phyloP scores from a whole-genome alignment of 2,888 invertebrate genomes.

The Tenodera sinensis region DNA sequence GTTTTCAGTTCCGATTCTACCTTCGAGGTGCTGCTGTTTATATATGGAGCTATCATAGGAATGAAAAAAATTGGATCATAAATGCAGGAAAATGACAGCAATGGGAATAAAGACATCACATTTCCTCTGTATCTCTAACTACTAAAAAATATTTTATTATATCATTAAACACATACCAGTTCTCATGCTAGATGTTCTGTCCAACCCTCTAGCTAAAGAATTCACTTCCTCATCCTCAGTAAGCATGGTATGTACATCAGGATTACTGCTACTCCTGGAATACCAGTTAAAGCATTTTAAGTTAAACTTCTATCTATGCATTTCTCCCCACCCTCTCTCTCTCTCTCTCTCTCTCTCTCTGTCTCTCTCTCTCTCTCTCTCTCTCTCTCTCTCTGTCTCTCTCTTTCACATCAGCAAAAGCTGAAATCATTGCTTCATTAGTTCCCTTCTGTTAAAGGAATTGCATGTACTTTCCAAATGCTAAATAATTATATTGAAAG shows the following conservation, averaged over 20 bases:
- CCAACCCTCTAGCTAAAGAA: slow-evolving; percentile 46
- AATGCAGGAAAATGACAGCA: too few relatives aligned
- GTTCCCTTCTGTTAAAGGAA: background rate
- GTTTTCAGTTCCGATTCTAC: too few relatives aligned
- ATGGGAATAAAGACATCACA: too few relatives aligned
- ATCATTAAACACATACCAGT: slow-evolving; percentile 36
- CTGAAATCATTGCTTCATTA: background rate
- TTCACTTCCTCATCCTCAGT: slow-evolving; percentile 40
- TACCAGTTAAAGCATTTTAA: background rate
- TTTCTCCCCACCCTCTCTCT: too few relatives aligned
- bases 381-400: too few relatives aligned
- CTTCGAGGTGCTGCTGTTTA: too few relatives aligned
- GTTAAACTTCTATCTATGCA: background rate
- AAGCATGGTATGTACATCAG: slow-evolving; percentile 40
- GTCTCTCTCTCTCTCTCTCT: too few relatives aligned
- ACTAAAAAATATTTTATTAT: background rate
- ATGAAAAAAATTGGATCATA: too few relatives aligned
- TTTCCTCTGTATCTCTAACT: too few relatives aligned
- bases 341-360: too few relatives aligned
- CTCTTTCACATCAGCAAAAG: background rate
- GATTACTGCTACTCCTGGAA: slow-evolving; percentile 42
- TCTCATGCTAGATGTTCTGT: slow-evolving; percentile 53
- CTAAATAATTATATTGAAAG: background rate
- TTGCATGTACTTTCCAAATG: background rate
- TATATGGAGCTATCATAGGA: too few relatives aligned